Base-by-base conservation (phyloP, 1,140 invertebrate genomes). In the Mactra quadrangularis region DNA sequence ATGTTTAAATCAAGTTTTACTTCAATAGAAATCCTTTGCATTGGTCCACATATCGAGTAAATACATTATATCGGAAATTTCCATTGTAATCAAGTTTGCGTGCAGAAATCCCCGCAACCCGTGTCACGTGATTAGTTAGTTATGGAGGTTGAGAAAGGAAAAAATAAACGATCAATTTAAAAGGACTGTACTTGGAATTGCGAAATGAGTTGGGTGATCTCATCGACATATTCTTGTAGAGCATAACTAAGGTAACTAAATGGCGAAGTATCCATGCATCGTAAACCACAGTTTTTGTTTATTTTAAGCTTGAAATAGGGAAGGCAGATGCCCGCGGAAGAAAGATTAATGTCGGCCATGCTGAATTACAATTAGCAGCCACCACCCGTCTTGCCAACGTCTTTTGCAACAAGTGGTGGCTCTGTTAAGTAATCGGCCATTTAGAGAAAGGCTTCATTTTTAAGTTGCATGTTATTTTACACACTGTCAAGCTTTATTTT, bases 361-460 rank as follows among this genome's bases (percentile, higher is more conserved):
- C 53, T 74, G 71, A 47, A 57, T 74, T 59, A 45, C 35, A 74
- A 74, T 74, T 68, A 68, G 64, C n/a, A n/a, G n/a, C n/a, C n/a
- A n/a, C n/a, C n/a, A n/a, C n/a, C n/a, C n/a, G n/a, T n/a, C n/a
- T n/a, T n/a, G n/a, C n/a, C n/a, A n/a, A n/a, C n/a, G n/a, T n/a
- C n/a, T n/a, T n/a, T n/a, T n/a, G n/a, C n/a, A n/a, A n/a, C n/a
- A n/a, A n/a, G n/a, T n/a, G n/a, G n/a, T n/a, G n/a, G n/a, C n/a
- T n/a, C n/a, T n/a, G n/a, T n/a, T n/a, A n/a, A n/a, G n/a, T n/a
- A n/a, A n/a, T n/a, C n/a, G n/a, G n/a, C n/a, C n/a, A n/a, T n/a
- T n/a, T n/a, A n/a, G n/a, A n/a, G n/a, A n/a, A n/a, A n/a, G n/a
- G n/a, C n/a, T n/a, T n/a, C n/a, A n/a, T n/a, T n/a, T n/a, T n/a